Base-by-base conservation (phyloP, 2,888 invertebrate genomes). In the Troilus luridus region DNA sequence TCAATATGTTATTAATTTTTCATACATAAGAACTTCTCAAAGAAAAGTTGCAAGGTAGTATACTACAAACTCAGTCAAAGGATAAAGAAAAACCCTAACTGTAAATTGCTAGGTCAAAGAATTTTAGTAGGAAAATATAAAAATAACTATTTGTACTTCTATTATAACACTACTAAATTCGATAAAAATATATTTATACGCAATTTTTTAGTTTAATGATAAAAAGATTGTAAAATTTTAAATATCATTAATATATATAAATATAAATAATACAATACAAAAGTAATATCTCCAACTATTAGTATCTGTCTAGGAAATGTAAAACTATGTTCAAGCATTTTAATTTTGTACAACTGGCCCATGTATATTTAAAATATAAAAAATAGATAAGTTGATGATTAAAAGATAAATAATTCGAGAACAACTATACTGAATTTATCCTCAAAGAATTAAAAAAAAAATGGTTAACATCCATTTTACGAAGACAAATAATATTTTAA, bases 351-450 rank as follows among this genome's bases (percentile, higher is more conserved):
- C 85, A 85, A 85, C 85, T 85, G 85, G 85, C 85, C 85, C 85
- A 85, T 54, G 56, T n/a, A 85, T 85, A 56, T 85, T 81, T n/a
- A 85, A 85, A 85, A 85, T 85, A 85, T 85, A 85, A 85, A 85
- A 85, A 41, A 85, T 12, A 21, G 10, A 85, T 56, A 56, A 81
- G 85, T 85, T 85, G 54, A 58, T n/a, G 10, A 85, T 85, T 85
- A 54, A 56, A 85, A 85, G 41, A 85, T 56, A 56, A 85, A 85
- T 58, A 58, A 85, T 56, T 85, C 12, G n/a, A 85, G n/a, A 85
- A 85, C 27, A 85, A 14, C 81, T 85, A 56, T 58, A n/a, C n/a
- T 12, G 85, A 54, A 85, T 56, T 56, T n/a, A 85, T 58, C 85
- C 85, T 85, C 85, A 85, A 56, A 85, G 12, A 58, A 85, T 85